Base-by-base conservation (phyloP, 2,888 invertebrate genomes). In the Diplazon laetatorius region DNA sequence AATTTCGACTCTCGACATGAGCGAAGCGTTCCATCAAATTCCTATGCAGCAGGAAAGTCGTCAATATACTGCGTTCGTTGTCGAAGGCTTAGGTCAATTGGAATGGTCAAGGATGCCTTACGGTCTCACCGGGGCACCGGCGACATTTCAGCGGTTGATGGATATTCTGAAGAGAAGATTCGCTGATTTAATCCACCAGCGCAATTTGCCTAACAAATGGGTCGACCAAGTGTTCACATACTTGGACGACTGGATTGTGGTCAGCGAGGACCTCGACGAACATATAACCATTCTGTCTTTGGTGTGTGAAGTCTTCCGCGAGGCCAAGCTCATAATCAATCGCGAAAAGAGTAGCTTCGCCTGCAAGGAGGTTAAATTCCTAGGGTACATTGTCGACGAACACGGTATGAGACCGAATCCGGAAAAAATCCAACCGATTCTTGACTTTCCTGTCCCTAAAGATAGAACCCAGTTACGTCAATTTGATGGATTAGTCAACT, bases 101-200 rank as follows among this genome's bases (percentile, higher is more conserved):
- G 78, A 78, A 44, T 81, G 76, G 70, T 2, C 66, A 0, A 35
- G 81, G 39, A 78, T 78, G 81, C 79, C 79, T 1, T 81, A 79
- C 48, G 77, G 81, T 0, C 22, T 79, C 9, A 75, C 77, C 2
- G 77, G 75, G 9, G 80, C 76, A n/a, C 78, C 78, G 0, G 62
- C 73, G 0, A 82, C 78, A 0, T 78, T 82, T 14, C 80, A 78
- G 37, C 10, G 71, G 1, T 12, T 80, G 4, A 78, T 78, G 69
- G 76, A 81, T 14, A 69, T 52, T 25, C 18, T 80, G 1, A 77
- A 79, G 63, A 25, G 60, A 3, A 20, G 69, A 22, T 22, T 79
- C 2, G 39, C 60, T 52, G 42, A 72, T 12, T 16, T 72, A 35
- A 72, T 79, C 3, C 8, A 5, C 30, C 30, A 30, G 4, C 12